Evolutionary conservation across 2,797 vertebrate species (phyloP).

Genomic region (Gorsachius magnificus): DNA sequence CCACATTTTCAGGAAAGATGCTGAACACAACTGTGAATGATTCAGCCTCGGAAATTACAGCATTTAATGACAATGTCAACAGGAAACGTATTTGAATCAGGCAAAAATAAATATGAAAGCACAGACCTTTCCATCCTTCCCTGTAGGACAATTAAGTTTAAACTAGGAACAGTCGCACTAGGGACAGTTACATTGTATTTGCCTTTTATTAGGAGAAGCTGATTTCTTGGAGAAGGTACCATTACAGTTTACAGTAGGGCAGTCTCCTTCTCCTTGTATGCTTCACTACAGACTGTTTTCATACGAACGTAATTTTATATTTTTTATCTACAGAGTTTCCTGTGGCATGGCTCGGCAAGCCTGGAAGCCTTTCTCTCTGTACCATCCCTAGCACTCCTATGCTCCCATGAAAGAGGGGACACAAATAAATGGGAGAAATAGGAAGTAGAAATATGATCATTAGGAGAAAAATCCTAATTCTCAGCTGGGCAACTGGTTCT

Average conservation of each 20-base stretch:
- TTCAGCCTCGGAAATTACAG: constrained; percentile 40
- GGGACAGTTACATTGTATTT: neutral
- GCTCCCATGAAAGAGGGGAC: neutral
- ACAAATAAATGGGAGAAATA: neutral
- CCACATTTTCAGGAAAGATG: constrained; percentile 27
- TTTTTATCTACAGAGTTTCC: neutral
- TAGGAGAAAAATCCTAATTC: neutral
- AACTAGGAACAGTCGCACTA: neutral
- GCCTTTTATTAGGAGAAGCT: neutral
- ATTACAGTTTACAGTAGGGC: neutral
- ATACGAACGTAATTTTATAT: neutral
- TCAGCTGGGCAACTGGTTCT: neutral
- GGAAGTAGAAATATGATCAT: neutral
- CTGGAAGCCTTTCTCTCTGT: neutral
- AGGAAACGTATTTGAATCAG: constrained; percentile 38
- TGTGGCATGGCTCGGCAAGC: neutral
- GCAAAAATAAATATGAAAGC: constrained; percentile 50
- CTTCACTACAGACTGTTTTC: neutral
- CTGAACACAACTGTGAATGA: neutral
- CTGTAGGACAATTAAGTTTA: constrained; percentile 25
- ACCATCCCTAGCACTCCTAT: neutral
- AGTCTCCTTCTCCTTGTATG: neutral
- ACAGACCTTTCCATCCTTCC: constrained; percentile 26
- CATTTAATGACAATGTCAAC: constrained; percentile 48
- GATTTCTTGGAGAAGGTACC: neutral